phyloP scores from a whole-genome alignment of 1,140 invertebrate genomes.

The Mactra quadrangularis region DNA sequence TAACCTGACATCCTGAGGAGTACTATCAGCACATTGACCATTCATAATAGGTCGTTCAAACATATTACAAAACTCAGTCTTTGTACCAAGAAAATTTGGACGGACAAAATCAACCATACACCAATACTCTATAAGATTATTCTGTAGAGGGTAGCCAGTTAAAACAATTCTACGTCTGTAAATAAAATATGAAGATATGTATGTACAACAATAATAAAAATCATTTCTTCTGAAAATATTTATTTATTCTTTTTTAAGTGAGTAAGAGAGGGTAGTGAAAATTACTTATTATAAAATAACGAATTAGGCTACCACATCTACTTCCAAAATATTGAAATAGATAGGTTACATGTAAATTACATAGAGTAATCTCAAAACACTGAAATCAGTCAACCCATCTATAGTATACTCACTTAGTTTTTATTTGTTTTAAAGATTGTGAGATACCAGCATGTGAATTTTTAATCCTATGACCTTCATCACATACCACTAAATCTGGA shows the following conservation, averaged over 20 bases:
- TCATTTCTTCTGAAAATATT: no score
- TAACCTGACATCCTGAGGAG: conserved; percentile 92
- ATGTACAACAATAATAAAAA: no score
- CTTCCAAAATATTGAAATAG: no score
- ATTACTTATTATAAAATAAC: no score
- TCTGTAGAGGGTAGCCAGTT: conserved; percentile 98
- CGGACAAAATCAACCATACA: conserved; percentile 98
- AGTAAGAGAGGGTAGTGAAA: no score
- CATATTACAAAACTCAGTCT: conserved; percentile 94
- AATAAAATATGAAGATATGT: conserved; percentile 15
- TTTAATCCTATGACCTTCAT: conserved; percentile 97
- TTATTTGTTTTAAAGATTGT: conserved; percentile 92
- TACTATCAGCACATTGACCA: conserved; percentile 97
- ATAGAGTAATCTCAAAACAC: no score
- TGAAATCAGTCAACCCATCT: no score
- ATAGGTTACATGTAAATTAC: no score
- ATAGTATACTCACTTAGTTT: conserved; percentile 85
- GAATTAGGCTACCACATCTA: no score
- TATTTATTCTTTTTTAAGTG: no score
- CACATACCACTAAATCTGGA: conserved; percentile 95
- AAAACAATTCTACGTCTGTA: conserved; percentile 92
- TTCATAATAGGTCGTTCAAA: conserved; percentile 91
- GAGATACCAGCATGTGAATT: conserved; percentile 94
- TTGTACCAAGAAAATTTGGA: conserved; percentile 95
- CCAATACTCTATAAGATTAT: conserved; percentile 96